Base-by-base conservation (phyloP, 2,113 vertebrate genomes). In the Muscicapa adusta region DNA sequence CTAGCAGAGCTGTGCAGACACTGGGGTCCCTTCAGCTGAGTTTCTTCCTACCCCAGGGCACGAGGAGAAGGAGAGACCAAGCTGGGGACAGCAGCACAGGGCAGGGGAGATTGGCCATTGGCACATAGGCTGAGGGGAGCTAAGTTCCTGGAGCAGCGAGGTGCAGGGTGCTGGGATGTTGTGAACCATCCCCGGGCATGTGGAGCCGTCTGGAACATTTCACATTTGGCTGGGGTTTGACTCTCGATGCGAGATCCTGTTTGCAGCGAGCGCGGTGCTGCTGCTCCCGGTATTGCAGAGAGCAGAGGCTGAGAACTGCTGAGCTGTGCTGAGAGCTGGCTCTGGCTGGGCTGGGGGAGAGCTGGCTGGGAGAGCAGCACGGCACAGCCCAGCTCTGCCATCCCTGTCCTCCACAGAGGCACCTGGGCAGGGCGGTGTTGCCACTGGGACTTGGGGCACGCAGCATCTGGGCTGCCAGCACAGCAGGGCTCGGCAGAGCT, bases 401-500 rank as follows among this genome's bases (percentile, higher is more conserved):
- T 20, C 61, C 43, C 57, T 0, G 0, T 3, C 51, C 1, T 0
- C 56, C 8, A 2, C 9, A 0, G 26, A 29, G 53, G 7, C 79
- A 26, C 18, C 71, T 1, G 1, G 65, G 36, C 40, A 48, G 51
- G 68, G 40, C 7, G 5, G 16, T 1, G 5, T 4, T 15, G 73
- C 29, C 8, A 2, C 24, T 3, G 50, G 56, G 5, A 22, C 72
- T 58, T 0, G 48, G 78, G 24, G 10, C 10, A 1, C 1, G 4
- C 0, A 1, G 5, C 48, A 14, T 11, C 73, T 6, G 73, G 31
- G 61, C 70, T 50, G 82, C 58, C 23, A 28, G 26, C 7, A 2
- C 53, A 25, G 63, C 8, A 3, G 25, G 40, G 47, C 60, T 91
- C 42, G 66, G 79, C 74, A n/a, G 26, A 31, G 51, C 82, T 61